Conservation (phyloP, 2,888 invertebrate genomes). For the Tachina lurida region DNA sequence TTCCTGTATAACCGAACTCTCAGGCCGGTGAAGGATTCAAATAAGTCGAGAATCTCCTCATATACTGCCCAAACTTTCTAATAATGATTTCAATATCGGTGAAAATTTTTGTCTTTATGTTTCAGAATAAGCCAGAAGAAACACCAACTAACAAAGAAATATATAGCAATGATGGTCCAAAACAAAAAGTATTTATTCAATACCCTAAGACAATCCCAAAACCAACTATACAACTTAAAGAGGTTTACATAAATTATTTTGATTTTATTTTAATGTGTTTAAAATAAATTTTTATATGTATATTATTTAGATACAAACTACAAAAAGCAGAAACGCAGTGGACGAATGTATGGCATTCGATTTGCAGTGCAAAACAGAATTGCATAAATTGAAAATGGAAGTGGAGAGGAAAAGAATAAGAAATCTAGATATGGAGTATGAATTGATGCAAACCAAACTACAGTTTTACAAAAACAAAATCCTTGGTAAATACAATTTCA, state of each 20-base stretch:
- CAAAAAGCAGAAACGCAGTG: not conserved
- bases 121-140: not conserved
- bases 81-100: not conserved
- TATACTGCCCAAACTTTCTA: too few species aligned
- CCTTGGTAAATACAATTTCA: not conserved
- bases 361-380: not conserved
- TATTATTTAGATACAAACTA: not conserved
- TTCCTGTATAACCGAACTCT: too few species aligned
- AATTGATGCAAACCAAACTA: slow-evolving; percentile 19
- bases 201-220: not conserved
- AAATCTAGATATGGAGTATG: slow-evolving; percentile 8
- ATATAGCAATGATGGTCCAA: not conserved
- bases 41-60: too few species aligned
- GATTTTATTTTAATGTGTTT: not conserved
- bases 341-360: not conserved
- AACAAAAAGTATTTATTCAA: not conserved
- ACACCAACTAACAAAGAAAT: not conserved
- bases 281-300: not conserved
- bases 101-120: not conserved
- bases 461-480: slow-evolving; percentile 10
- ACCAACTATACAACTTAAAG: not conserved
- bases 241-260: not conserved
- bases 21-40: too few species aligned
- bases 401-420: slow-evolving; percentile 7
- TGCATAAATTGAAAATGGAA: not conserved